A percentile compares a stretch with the other conserved stretches of the same genome.
phyloP scores from a whole-genome alignment of 2,888 invertebrate species.

The Cistogaster globosa region DNA sequence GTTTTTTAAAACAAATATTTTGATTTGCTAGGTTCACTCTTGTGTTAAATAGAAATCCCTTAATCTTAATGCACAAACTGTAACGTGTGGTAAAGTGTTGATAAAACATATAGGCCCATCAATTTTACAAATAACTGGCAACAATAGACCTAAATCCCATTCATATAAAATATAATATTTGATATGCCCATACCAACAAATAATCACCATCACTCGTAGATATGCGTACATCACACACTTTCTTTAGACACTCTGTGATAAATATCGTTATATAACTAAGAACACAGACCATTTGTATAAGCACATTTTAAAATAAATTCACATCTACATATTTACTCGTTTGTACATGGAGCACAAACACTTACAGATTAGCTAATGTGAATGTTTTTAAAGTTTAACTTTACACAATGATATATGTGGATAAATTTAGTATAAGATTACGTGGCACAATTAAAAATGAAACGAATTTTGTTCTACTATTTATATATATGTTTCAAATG shows the following conservation, averaged over 20 bases:
- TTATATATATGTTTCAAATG: too few species aligned
- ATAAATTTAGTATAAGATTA: too few species aligned
- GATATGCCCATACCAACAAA: conserved; percentile 56
- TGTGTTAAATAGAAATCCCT: conserved; percentile 45
- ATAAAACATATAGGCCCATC: conserved; percentile 55
- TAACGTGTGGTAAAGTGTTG: conserved; percentile 56
- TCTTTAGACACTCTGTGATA: background rate
- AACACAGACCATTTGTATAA: conserved; percentile 14
- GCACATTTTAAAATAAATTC: conserved; percentile 12
- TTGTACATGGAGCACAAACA: background rate
- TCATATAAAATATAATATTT: conserved; percentile 61
- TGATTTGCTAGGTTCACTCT: background rate
- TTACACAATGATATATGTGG: too few species aligned
- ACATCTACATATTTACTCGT: background rate
- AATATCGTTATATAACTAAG: too few species aligned
- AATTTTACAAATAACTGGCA: conserved; percentile 56
- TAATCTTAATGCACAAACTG: conserved; percentile 56
- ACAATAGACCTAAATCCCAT: conserved; percentile 45
- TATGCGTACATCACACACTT: background rate
- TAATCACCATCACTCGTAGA: conserved; percentile 5
- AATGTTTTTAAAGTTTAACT: too few species aligned
- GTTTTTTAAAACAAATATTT: background rate
- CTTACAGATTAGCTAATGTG: background rate
- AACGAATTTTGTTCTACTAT: too few species aligned
- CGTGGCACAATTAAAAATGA: too few species aligned